phyloP scores from a whole-genome alignment of 2,113 vertebrate species.

The Peromyscus maniculatus region DNA sequence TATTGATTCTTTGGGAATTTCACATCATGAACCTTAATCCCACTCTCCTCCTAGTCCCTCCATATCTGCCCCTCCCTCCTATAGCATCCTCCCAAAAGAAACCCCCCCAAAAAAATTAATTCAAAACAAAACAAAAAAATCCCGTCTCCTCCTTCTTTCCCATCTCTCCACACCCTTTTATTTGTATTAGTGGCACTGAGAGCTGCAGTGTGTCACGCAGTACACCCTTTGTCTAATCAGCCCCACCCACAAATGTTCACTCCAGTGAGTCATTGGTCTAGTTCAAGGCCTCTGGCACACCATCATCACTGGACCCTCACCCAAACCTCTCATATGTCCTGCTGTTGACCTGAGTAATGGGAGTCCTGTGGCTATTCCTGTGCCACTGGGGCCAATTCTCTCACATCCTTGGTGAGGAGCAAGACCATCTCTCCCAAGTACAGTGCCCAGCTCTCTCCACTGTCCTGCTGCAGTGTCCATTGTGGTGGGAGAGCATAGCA shows the following conservation, averaged over 20 bases:
- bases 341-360: accelerated
- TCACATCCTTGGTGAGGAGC: background rate
- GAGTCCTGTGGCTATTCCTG: background rate
- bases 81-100: background rate
- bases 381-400: background rate
- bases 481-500: background rate
- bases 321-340: background rate
- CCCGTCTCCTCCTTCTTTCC: background rate
- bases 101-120: background rate
- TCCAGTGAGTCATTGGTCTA: background rate
- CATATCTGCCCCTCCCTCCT: background rate
- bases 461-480: background rate
- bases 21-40: background rate
- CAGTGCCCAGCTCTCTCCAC: background rate
- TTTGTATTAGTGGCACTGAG: background rate
- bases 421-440: background rate
- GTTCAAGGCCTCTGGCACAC: background rate
- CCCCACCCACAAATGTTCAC: background rate
- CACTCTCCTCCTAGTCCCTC: background rate
- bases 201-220: background rate
- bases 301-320: background rate
- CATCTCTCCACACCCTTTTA: background rate
- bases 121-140: background rate
- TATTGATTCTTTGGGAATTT: background rate
- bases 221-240: background rate